phyloP scores from a whole-genome alignment of 2,888 invertebrate species.

The Callyntrura sp. region DNA sequence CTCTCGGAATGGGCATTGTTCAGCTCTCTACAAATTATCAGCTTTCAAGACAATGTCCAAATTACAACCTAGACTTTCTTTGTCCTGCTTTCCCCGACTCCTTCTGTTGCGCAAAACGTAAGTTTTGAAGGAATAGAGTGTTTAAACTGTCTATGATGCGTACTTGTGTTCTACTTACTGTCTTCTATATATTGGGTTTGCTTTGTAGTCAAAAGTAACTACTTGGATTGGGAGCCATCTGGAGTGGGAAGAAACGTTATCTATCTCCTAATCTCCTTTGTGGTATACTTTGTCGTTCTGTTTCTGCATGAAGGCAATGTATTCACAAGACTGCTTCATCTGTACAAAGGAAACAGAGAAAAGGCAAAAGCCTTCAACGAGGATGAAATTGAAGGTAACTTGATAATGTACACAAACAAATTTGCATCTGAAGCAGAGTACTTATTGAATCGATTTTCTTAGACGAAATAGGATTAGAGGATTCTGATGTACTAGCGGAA shows the following conservation, averaged over 20 bases:
- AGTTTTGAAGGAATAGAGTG: not conserved
- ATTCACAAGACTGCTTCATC: slow-evolving; percentile 84
- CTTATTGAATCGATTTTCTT: not conserved
- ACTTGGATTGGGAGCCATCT: slow-evolving; percentile 89
- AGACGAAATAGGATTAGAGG: slow-evolving; percentile 78
- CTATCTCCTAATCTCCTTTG: slow-evolving; percentile 87
- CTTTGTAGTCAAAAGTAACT: slow-evolving; percentile 86
- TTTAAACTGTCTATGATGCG: too few species aligned
- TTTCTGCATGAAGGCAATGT: slow-evolving; percentile 85
- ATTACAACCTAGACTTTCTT: slow-evolving; percentile 73
- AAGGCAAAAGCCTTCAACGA: slow-evolving; percentile 46
- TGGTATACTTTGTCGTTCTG: slow-evolving; percentile 88
- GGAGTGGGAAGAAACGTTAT: slow-evolving; percentile 89
- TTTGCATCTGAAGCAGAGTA: not conserved
- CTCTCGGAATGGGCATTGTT: slow-evolving; percentile 86
- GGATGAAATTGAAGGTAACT: slow-evolving; percentile 67
- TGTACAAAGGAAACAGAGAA: slow-evolving; percentile 84
- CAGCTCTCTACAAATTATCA: slow-evolving; percentile 86
- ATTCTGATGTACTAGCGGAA: slow-evolving; percentile 83
- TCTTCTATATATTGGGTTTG: too few species aligned
- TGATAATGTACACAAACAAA: not conserved
- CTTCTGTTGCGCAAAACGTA: slow-evolving; percentile 76
- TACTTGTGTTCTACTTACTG: too few species aligned
- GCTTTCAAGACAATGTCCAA: slow-evolving; percentile 85
- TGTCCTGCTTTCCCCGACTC: slow-evolving; percentile 75